These are phyloP conservation scores for Dicerorhinus sumatrensis DNA, from an alignment of 2,113 vertebrate species.

Conservation along the genomic window DNA sequence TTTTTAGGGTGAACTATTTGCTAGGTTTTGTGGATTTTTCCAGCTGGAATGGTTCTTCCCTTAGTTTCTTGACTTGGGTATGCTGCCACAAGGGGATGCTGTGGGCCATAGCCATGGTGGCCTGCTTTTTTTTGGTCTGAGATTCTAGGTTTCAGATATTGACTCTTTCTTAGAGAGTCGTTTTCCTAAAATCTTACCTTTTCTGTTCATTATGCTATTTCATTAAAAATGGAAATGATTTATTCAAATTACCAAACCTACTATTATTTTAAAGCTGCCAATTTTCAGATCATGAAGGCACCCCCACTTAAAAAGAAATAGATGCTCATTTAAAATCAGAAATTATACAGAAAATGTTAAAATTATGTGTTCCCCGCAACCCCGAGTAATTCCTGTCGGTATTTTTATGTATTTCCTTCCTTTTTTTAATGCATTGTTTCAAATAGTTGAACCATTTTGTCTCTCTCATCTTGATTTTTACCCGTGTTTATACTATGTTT, in stretches of 20 bases:
- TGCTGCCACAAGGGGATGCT: neutral
- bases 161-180: neutral
- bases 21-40: neutral
- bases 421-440: neutral
- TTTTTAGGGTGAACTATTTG: neutral
- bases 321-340: constrained; percentile 16
- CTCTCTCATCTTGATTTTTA: neutral
- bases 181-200: neutral
- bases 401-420: neutral
- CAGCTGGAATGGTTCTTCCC: neutral
- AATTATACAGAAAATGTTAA: neutral
- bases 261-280: neutral
- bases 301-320: neutral
- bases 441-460: neutral
- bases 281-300: neutral
- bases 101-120: neutral
- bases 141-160: neutral
- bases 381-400: neutral
- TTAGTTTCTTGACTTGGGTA: neutral
- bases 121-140: neutral
- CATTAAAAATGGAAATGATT: neutral
- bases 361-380: neutral
- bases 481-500: neutral
- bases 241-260: neutral
- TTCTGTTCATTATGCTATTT: neutral